Evolutionary conservation across 2,797 vertebrate genomes (phyloP), one percentile per base, ranked within the genome.

Genomic region (Enteromius fasciolatus): DNA sequence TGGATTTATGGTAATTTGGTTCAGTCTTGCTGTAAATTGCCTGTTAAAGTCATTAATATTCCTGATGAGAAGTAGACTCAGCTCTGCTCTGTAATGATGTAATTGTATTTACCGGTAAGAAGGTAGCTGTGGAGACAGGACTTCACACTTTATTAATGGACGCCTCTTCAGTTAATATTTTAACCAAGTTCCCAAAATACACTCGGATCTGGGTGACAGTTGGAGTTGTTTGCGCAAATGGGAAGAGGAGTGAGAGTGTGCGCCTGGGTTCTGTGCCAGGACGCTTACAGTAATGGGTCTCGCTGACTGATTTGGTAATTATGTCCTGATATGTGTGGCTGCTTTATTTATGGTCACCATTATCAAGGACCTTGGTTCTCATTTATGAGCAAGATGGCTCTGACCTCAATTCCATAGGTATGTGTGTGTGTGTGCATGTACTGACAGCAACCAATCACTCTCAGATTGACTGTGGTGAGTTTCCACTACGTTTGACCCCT

Each of bases 321-420:
- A 87, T 64, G 67, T 52, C 63, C 39, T 70, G 68, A 81, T 82
- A 75, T 86, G 78, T 83, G 80, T 77, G 76, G 72, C 68, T 80
- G 66, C 73, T 82, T 86, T 86, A 87, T 86, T 88, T 87, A 87
- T 88, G 81, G 83, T 80, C 83, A 83, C 83, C 87, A 87, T 85
- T 85, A 82, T 85, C 70, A 70, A 61, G 76, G 82, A 87, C 82
- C 84, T 82, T 85, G 86, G 80, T 48, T 79, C 81, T 70, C 76
- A 78, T 78, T 85, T 82, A 72, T 80, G 66, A 74, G 59, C 78
- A 59, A 70, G 76, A 85, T 86, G 76, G 74, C 76, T 63, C 59
- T 84, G 83, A 82, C 83, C 86, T 82, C 81, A 76, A 83, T 79
- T 72, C 84, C 25, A 31, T 82, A 31, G 75, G 76, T 86, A 66